Percentiles rank a stretch among this genome's conserved stretches.
Conservation (phyloP, 2,888 invertebrate species). For the Pseudococcus jackbeardsleyi region DNA sequence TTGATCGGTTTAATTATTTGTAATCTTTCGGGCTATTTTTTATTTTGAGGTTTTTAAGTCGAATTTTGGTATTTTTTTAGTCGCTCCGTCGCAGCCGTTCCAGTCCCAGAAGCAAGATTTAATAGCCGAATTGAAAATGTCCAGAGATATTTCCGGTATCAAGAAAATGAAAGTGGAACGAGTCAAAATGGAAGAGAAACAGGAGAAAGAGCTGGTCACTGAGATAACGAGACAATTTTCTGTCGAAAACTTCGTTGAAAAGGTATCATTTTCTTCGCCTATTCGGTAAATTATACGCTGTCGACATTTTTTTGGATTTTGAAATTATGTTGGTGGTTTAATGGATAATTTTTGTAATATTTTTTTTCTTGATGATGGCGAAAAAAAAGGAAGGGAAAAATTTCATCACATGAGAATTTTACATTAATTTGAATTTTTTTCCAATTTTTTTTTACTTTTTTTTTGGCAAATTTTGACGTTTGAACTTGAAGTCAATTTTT, state of each 20-base stretch:
- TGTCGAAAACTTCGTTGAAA: slow-evolving; percentile 88
- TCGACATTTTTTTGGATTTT: no score
- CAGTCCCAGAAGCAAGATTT: slow-evolving; percentile 85
- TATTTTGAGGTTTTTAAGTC: background rate
- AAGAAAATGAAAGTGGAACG: slow-evolving; percentile 92
- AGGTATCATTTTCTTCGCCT: slow-evolving; percentile 73
- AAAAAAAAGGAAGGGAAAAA: no score
- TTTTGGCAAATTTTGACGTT: no score
- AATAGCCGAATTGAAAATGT: slow-evolving; percentile 92
- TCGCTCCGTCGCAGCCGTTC: slow-evolving; percentile 75
- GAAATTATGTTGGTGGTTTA: no score
- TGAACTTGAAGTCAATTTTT: no score
- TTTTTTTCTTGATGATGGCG: no score
- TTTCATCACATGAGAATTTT: no score
- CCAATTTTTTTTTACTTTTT: no score
- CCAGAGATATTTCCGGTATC: slow-evolving; percentile 93
- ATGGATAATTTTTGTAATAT: no score
- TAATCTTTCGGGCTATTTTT: no score
- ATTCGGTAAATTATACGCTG: no score
- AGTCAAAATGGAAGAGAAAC: slow-evolving; percentile 85
- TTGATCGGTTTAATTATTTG: background rate
- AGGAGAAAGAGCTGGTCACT: slow-evolving; percentile 86
- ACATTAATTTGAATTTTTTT: no score
- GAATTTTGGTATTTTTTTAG: slow-evolving; percentile 9
- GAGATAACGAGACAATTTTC: slow-evolving; percentile 89